Evolutionary conservation across 2,113 vertebrate genomes (phyloP).

Genomic region (Cacatua alba): DNA sequence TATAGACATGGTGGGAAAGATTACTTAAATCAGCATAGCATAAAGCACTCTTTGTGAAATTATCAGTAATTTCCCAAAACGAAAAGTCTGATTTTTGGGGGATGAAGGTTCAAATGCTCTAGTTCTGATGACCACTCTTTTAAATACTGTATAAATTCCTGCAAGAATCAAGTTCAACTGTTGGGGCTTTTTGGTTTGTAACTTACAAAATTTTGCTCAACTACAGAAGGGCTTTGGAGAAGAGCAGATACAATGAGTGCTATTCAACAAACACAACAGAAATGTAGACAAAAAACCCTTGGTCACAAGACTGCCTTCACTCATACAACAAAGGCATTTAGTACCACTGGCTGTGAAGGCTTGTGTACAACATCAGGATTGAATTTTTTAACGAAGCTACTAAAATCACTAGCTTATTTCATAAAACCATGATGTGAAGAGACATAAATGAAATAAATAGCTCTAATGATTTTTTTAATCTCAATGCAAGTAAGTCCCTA

Average conservation of each 20-base stretch:
- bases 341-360: neutral
- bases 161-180: neutral
- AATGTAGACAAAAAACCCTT: neutral
- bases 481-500: neutral
- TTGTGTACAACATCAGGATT: fast-evolving
- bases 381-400: neutral
- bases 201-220: neutral
- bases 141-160: neutral
- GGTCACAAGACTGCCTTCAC: neutral
- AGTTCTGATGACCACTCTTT: neutral
- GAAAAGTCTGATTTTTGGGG: neutral
- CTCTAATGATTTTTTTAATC: neutral
- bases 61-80: neutral
- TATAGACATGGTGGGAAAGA: neutral
- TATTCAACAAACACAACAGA: neutral
- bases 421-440: neutral
- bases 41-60: neutral
- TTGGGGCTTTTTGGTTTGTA: neutral
- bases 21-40: neutral
- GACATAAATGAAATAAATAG: neutral
- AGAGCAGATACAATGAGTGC: neutral
- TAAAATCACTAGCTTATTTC: neutral
- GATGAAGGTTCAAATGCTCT: neutral
- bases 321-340: neutral
- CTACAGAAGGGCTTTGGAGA: neutral